A percentile compares a stretch with the other conserved stretches of the same genome.
Conservation (phyloP, 2,797 vertebrate species). For the Echiichthys vipera region DNA sequence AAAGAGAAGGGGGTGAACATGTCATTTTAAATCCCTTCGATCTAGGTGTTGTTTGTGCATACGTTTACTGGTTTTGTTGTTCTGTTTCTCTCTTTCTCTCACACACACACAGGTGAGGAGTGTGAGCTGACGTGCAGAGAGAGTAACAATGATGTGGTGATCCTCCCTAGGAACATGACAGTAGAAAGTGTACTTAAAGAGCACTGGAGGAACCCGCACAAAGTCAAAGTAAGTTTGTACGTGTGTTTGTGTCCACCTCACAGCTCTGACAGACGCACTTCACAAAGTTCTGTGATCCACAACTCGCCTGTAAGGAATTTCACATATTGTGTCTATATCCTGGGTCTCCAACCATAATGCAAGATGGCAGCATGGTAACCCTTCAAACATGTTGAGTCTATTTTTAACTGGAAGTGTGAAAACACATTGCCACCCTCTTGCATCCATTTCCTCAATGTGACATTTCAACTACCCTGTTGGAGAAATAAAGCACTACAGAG, state of each 20-base stretch:
- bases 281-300: conserved; percentile 69
- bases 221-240: conserved; percentile 90
- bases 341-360: conserved; percentile 47
- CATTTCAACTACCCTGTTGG: not conserved
- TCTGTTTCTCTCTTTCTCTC: conserved; percentile 8
- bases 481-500: not conserved
- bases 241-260: conserved; percentile 54
- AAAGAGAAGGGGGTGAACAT: not conserved
- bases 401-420: conserved; percentile 39
- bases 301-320: conserved; percentile 76
- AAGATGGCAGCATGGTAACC: conserved; percentile 62
- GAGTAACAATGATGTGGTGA: conserved; percentile 92
- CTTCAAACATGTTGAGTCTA: conserved; percentile 44
- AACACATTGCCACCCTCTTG: conserved; percentile 21
- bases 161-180: conserved; percentile 91
- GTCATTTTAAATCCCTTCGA: conserved; percentile 6
- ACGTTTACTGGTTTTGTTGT: conserved; percentile 21
- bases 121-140: conserved; percentile 93
- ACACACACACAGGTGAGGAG: conserved; percentile 87
- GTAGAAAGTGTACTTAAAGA: conserved; percentile 86
- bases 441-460: not conserved
- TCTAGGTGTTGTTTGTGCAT: conserved; percentile 18
- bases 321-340: conserved; percentile 68
- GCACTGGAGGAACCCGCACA: conserved; percentile 94
- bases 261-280: conserved; percentile 72